Conservation (phyloP, 2,113 vertebrate species). For the Eira barbara region DNA sequence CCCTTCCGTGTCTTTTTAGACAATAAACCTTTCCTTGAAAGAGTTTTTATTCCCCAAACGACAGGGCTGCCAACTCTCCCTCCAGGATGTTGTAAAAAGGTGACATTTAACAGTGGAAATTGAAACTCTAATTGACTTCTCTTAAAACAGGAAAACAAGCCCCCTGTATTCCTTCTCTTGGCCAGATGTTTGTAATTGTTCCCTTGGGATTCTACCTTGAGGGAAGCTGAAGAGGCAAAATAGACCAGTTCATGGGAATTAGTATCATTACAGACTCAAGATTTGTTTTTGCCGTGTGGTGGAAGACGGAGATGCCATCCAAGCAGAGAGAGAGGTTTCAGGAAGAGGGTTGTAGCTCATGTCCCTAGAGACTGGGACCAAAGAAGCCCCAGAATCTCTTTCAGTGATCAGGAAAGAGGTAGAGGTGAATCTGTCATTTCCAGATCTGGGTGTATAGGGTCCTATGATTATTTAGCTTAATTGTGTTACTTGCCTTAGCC, state of each 20-base stretch:
- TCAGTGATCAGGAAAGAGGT: not conserved
- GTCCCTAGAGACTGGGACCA: not conserved
- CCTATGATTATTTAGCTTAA: not conserved
- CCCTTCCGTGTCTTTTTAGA: conserved; percentile 32
- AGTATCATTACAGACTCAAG: not conserved
- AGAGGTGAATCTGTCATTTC: not conserved
- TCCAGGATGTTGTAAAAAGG: conserved; percentile 56
- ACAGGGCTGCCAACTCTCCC: conserved; percentile 13
- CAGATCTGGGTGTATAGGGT: not conserved
- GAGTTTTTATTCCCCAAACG: not conserved
- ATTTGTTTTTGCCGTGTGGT: not conserved
- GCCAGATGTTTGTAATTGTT: conserved; percentile 50
- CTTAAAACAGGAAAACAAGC: conserved; percentile 53
- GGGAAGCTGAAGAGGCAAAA: not conserved
- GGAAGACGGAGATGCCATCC: not conserved
- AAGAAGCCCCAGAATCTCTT: not conserved
- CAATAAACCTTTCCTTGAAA: conserved; percentile 39
- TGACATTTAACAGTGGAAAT: conserved; percentile 63
- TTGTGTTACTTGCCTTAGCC: not conserved
- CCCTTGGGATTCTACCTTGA: not conserved
- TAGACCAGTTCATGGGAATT: not conserved
- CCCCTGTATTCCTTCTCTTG: conserved; percentile 23
- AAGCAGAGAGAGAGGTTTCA: not conserved
- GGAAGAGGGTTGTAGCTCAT: not conserved
- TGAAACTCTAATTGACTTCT: conserved; percentile 64